phyloP scores from a whole-genome alignment of 2,797 vertebrate genomes.

The Phalloptychus januarius region DNA sequence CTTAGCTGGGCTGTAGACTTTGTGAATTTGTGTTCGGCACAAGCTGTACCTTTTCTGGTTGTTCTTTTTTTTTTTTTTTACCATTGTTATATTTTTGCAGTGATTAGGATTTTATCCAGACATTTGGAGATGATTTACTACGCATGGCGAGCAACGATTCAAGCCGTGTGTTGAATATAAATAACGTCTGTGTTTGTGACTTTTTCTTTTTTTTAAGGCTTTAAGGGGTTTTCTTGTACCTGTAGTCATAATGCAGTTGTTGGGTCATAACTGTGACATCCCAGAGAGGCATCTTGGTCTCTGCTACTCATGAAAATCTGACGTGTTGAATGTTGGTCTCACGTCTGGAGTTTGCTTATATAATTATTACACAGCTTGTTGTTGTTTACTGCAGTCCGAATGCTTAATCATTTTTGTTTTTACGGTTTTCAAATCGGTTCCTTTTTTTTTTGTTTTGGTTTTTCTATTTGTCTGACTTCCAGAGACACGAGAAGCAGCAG shows the following conservation, averaged over 20 bases:
- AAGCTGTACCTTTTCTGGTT: not conserved
- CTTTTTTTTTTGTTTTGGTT: not conserved
- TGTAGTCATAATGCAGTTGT: not conserved
- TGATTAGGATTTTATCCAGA: not conserved
- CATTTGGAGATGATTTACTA: conserved; percentile 5
- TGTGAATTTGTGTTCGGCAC: not conserved
- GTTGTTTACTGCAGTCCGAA: not conserved
- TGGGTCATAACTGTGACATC: not conserved
- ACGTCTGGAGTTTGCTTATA: not conserved
- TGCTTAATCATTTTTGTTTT: not conserved
- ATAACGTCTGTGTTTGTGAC: too few relatives aligned
- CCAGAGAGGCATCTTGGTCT: not conserved
- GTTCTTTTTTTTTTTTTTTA: conserved; percentile 2
- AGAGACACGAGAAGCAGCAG: not conserved
- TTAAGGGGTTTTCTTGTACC: not conserved
- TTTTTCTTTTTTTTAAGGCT: not conserved
- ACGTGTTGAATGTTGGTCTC: too few relatives aligned
- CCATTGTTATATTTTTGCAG: not conserved
- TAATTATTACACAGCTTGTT: not conserved
- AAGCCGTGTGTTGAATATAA: not conserved
- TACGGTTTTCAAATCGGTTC: not conserved
- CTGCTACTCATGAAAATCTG: not conserved
- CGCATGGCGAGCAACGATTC: not conserved
- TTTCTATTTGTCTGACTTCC: not conserved
- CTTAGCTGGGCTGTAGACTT: not conserved